phyloP scores from a whole-genome alignment of 1,140 invertebrate species.

The Drosophila gunungcola region DNA sequence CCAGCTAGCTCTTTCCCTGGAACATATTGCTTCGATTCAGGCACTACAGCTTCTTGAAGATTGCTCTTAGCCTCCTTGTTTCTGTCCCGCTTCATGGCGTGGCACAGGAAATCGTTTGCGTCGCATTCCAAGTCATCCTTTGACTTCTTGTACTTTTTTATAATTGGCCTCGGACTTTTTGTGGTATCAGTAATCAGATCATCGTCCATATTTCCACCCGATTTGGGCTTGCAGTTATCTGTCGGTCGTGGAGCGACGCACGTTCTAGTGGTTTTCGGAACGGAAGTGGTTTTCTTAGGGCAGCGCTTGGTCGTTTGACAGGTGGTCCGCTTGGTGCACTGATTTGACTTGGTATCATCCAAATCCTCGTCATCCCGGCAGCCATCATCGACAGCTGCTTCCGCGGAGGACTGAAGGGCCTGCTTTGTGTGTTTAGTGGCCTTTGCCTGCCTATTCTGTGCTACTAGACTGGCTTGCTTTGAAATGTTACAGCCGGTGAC shows the following conservation, averaged over 20 bases:
- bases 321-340: slow-evolving; percentile 14
- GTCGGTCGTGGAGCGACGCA: not conserved
- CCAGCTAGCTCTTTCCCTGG: slow-evolving; percentile 13
- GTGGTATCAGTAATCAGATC: slow-evolving; percentile 1
- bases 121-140: slow-evolving; percentile 39
- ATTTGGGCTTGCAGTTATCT: slow-evolving; percentile 14
- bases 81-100: slow-evolving; percentile 22
- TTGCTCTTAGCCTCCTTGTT: not conserved
- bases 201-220: slow-evolving; percentile 13
- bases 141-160: slow-evolving; percentile 6
- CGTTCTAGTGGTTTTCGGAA: not conserved
- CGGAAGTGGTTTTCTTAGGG: slow-evolving; percentile 7
- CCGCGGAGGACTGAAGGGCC: slow-evolving; percentile 10
- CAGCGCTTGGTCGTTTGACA: slow-evolving; percentile 17
- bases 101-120: slow-evolving; percentile 47
- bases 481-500: slow-evolving; percentile 25
- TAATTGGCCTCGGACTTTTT: slow-evolving; percentile 2
- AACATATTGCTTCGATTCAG: not conserved
- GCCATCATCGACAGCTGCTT: slow-evolving; percentile 3
- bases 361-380: slow-evolving; percentile 47
- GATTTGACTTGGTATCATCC: slow-evolving; percentile 24
- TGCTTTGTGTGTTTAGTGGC: slow-evolving; percentile 5
- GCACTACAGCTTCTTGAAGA: not conserved
- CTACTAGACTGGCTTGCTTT: slow-evolving; percentile 49
- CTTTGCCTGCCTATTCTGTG: slow-evolving; percentile 16